Evolutionary conservation across 2,113 vertebrate species (phyloP), one percentile per base, ranked within the genome.

Genomic region (Galeopterus variegatus): DNA sequence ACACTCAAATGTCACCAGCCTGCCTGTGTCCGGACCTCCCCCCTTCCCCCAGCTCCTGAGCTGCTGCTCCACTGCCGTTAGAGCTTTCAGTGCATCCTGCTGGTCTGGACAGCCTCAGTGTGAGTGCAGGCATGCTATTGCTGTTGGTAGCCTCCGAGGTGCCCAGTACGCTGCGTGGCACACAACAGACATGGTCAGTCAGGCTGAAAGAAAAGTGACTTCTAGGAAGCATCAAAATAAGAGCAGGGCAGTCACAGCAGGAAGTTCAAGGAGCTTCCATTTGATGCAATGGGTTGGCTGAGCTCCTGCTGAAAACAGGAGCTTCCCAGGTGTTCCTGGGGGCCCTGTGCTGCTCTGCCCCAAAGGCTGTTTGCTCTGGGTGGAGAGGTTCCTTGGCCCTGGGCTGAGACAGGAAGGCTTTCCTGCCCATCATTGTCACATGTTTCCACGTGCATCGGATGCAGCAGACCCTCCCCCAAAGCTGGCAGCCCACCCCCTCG

Each of bases 241-340:
- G 72, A 62, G 50, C 0, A 8, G 23, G 36, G 58, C n/a, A 13
- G 14, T 50, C 8, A 0, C 14, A 48, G 21, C 24, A 3, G 64
- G n/a, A 82, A 24, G 52, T 64, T n/a, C 36, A 69, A 28, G 72
- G 85, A 21, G 18, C 64, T 36, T 26, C 56, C 18, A 8, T 73
- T 19, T 3, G 2, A 73, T 23, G 3, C 36, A 3, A 1, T 0
- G 12, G 56, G 15, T 14, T 84, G 58, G 21, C 28, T 23, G 26
- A 73, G 23, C 60, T 24, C 28, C 48, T 60, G 19, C 60, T 31
- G 50, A 54, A 24, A 41, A 41, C 1, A 75, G 21, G 41, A 45
- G 11, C 9, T 3, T 45, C 26, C 36, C 6, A 9, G 62, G n/a
- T 19, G 14, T 4, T 23, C 45, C 56, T 33, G 76, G 41, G 75